Base-by-base conservation (phyloP, 2,113 vertebrate genomes). In the Poecilia latipinna region DNA sequence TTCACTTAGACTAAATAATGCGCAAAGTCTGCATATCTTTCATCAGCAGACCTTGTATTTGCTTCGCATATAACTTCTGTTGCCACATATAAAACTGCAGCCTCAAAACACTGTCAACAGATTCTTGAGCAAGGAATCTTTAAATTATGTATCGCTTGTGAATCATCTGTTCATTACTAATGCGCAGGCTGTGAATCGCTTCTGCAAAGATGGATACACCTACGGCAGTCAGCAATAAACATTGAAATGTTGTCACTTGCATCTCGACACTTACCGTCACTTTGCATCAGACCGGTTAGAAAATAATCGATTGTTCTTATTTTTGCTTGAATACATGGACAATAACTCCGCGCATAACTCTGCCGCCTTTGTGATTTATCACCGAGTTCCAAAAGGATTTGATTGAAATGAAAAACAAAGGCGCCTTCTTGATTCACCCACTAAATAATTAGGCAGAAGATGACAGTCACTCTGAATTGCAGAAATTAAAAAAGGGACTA, bases 121-220 rank as follows among this genome's bases (percentile, higher is more conserved):
- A 54, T 19, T 12, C 6, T 8, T 37, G 24, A 24, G 33, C 4
- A 12, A 71, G 32, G 29, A 68, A 61, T 15, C 39, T 72, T 75
- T 78, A 70, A 83, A 86, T 77, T 61, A 78, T 85, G 70, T n/a
- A 81, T 79, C 12, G 69, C 72, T 33, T 72, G 26, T 73, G 79
- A 84, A 48, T 86, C 65, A 78, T 80, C 65, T 60, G 28, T 54
- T 86, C 68, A 83, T 89, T 78, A 85, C 37, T 74, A 65, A 87
- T 84, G 68, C 61, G 75, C 78, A 64, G 62, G 44, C 65, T 76
- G 61, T 81, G 65, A 84, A 65, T 72, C 60, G 61, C 65, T 60
- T 75, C 35, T 37, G 39, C 63, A 77, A 80, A 73, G 39, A 35
- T 37, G 31, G 60, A 70, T 75, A 57, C 68, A 82, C 77, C 80